Percentiles rank a stretch among this genome's conserved stretches.
Conservation (phyloP, 2,113 vertebrate species). For the Columbina picui region DNA sequence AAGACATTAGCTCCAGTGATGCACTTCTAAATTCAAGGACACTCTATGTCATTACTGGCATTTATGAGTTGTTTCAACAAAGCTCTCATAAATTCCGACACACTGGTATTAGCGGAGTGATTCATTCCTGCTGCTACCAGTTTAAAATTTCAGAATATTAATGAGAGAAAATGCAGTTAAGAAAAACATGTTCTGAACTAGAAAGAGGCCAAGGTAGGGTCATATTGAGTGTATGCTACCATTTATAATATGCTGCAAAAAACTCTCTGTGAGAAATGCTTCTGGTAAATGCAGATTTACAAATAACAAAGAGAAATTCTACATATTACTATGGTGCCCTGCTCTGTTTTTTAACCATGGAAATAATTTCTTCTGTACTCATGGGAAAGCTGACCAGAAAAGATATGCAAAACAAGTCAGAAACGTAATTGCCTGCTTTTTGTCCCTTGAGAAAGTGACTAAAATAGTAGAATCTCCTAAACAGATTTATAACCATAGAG, state of each 20-base stretch:
- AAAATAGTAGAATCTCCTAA: neutral
- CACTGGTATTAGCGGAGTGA: neutral
- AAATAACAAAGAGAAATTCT: neutral
- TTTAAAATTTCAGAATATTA: neutral
- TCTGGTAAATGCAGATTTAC: neutral
- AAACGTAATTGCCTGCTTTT: neutral
- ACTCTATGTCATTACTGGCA: neutral
- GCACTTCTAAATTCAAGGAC: neutral
- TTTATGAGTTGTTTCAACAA: conserved; percentile 2
- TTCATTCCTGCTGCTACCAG: neutral
- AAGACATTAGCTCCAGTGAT: neutral
- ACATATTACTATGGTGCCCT: neutral
- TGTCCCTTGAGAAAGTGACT: neutral
- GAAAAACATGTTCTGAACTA: neutral
- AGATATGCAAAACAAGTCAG: neutral
- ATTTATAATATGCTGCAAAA: neutral
- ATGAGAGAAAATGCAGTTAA: neutral
- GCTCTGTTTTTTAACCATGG: neutral
- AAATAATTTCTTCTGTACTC: neutral
- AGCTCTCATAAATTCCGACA: neutral
- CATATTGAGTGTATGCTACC: neutral
- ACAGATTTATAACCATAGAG: neutral
- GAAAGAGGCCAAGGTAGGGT: neutral
- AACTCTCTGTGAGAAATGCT: neutral
- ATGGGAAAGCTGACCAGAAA: neutral